Percentiles rank a stretch among this genome's conserved stretches.
phyloP scores from a whole-genome alignment of 2,113 vertebrate species.

The Peromyscus maniculatus region DNA sequence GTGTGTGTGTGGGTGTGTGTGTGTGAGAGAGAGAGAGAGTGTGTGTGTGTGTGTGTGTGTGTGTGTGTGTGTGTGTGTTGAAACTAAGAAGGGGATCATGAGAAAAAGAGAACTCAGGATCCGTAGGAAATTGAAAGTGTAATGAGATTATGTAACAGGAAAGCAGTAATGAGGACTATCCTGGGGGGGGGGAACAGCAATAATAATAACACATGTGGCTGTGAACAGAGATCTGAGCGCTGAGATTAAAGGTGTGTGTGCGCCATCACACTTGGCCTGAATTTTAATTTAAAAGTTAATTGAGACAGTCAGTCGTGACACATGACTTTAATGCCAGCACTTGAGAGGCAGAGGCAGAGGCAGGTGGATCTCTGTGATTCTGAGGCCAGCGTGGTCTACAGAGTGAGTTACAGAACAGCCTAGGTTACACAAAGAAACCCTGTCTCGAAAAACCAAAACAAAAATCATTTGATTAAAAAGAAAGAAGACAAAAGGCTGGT shows the following conservation, averaged over 20 bases:
- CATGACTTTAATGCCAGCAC: not conserved
- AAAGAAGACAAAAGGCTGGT: not conserved
- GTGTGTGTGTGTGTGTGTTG: not conserved
- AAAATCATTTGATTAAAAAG: not conserved
- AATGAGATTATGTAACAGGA: not conserved
- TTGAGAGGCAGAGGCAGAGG: not conserved
- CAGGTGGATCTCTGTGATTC: not conserved
- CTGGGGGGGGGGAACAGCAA: not conserved
- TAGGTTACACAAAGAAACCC: not conserved
- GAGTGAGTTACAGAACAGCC: not conserved
- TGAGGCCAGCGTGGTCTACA: not conserved
- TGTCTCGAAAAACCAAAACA: not conserved
- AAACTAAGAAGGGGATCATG: not conserved
- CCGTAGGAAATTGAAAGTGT: not conserved
- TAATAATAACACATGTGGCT: not conserved
- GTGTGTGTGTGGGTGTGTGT: not conserved
- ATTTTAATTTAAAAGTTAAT: not conserved
- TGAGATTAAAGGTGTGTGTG: not conserved
- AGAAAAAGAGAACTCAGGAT: not conserved
- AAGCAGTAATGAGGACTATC: not conserved
- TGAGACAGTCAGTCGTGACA: not conserved
- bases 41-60: not conserved
- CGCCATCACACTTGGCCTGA: not conserved
- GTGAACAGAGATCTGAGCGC: not conserved
- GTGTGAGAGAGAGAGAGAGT: too few species aligned